These are phyloP conservation scores for Sinella curviseta DNA, from an alignment of 1,140 invertebrate genomes.

Conservation along the genomic window DNA sequence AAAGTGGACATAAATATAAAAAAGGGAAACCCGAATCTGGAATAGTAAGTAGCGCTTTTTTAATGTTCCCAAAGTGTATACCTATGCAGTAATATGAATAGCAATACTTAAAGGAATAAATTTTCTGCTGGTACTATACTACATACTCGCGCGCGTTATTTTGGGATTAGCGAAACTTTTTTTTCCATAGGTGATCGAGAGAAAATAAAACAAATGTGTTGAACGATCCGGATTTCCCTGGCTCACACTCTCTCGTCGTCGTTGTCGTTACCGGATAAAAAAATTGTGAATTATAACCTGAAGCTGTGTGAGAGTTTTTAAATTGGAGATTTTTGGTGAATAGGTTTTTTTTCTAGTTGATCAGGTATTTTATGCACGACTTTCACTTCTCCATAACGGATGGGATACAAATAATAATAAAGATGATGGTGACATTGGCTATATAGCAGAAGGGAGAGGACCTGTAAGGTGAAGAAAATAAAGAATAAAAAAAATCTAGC, in stretches of 20 bases:
- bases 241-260: too few relatives aligned
- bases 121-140: too few relatives aligned
- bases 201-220: slow-evolving; percentile 14
- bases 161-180: too few relatives aligned
- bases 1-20: not conserved
- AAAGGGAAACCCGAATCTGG: too few relatives aligned
- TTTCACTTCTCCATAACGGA: slow-evolving; percentile 5
- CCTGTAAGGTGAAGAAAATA: too few relatives aligned
- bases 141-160: too few relatives aligned
- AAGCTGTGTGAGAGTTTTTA: not conserved
- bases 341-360: not conserved
- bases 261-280: too few relatives aligned
- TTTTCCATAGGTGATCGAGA: not conserved
- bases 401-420: slow-evolving; percentile 6
- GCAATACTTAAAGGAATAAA: too few relatives aligned
- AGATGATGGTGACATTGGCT: not conserved
- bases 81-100: too few relatives aligned
- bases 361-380: slow-evolving; percentile 14
- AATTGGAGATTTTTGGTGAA: not conserved
- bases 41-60: not conserved
- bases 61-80: not conserved
- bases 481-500: too few relatives aligned
- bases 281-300: not conserved
- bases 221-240: slow-evolving; percentile 9
- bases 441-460: too few relatives aligned